Evolutionary conservation across 2,113 vertebrate genomes (phyloP).

Genomic region (Sula dactylatra): DNA sequence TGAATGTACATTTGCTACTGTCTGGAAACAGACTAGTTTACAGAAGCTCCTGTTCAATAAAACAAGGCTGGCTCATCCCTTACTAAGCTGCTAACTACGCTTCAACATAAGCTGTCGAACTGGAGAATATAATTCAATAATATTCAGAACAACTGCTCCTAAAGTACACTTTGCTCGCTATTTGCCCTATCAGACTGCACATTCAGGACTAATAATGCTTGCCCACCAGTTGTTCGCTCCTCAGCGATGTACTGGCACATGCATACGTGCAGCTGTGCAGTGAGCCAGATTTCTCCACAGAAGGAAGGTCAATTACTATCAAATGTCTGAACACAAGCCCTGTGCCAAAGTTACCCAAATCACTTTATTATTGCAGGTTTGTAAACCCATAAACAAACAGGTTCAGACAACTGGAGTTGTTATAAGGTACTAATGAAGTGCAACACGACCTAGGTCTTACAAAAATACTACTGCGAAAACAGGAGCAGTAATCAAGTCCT

Average conservation of each 20-base stretch:
- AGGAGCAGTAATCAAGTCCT: constrained; percentile 21
- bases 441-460: background rate
- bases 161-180: background rate
- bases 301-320: constrained; percentile 22
- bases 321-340: background rate
- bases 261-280: constrained; percentile 7
- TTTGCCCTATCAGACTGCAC: background rate
- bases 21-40: background rate
- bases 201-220: background rate
- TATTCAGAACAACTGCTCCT: background rate
- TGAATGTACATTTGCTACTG: background rate
- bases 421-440: background rate
- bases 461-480: constrained; percentile 18
- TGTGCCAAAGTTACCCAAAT: constrained; percentile 6
- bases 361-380: background rate
- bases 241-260: background rate
- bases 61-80: background rate
- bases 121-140: background rate
- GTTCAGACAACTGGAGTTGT: background rate
- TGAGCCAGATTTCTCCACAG: background rate
- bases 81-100: constrained; percentile 19
- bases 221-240: constrained; percentile 31
- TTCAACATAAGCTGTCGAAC: background rate
- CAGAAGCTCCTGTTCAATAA: background rate
- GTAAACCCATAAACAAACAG: constrained; percentile 7